These are phyloP conservation scores for Falco rusticolus DNA, from an alignment of 2,797 vertebrate genomes.

Conservation along the genomic window DNA sequence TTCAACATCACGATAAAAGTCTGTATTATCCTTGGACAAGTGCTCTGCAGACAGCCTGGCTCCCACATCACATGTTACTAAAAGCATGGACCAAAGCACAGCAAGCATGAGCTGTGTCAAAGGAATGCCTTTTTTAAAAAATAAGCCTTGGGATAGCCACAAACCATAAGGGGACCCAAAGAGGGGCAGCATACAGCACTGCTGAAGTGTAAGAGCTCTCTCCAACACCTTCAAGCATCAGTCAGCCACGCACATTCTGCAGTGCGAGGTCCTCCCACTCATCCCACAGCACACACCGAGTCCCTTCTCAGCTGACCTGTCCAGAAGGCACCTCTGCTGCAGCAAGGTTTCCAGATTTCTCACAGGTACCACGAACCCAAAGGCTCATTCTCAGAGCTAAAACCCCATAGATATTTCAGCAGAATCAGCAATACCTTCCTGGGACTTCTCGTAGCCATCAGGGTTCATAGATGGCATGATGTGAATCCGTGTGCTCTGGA, in stretches of 20 bases:
- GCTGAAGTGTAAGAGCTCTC: neutral
- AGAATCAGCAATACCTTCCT: constrained; percentile 83
- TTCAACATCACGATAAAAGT: neutral
- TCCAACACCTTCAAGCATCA: neutral
- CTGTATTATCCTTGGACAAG: constrained; percentile 33
- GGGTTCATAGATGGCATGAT: constrained; percentile 99
- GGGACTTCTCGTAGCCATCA: constrained; percentile 91
- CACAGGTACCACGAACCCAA: neutral
- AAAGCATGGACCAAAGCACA: neutral
- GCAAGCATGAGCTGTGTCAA: neutral
- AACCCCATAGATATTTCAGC: neutral
- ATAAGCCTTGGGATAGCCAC: neutral
- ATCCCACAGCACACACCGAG: neutral
- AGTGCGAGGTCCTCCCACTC: neutral
- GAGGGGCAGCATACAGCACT: neutral
- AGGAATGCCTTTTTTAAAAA: neutral
- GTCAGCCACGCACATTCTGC: neutral
- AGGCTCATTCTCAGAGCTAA: neutral
- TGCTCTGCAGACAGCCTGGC: constrained; percentile 28
- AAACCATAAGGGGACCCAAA: neutral
- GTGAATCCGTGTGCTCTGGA: constrained; percentile 93
- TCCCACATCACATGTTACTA: neutral
- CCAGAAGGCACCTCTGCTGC: neutral
- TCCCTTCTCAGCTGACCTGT: neutral
- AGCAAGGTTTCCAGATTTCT: neutral